These are phyloP conservation scores for Phocoena phocoena DNA, from an alignment of 2,113 vertebrate species.

Conservation along the genomic window DNA sequence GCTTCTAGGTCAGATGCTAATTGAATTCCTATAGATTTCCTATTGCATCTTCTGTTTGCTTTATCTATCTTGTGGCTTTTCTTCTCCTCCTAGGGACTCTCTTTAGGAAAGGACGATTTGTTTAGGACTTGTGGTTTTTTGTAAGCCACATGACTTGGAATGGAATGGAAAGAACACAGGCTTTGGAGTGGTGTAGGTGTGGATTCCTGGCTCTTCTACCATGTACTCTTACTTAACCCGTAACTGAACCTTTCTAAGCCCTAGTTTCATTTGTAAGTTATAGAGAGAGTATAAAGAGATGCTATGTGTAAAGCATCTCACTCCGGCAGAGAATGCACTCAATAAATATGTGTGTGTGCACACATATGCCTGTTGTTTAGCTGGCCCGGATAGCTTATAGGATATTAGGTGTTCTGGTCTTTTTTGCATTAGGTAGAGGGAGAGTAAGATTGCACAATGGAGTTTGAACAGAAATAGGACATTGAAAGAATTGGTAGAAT, in stretches of 20 bases:
- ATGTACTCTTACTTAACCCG: not conserved
- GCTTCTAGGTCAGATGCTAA: not conserved
- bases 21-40: conserved; percentile 46
- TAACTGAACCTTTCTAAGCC: not conserved
- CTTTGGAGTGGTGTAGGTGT: not conserved
- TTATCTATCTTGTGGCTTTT: not conserved
- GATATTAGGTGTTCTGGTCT: not conserved
- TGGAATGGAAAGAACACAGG: not conserved
- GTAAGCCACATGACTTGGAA: not conserved
- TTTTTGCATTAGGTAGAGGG: not conserved
- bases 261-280: not conserved
- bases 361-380: not conserved
- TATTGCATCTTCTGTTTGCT: not conserved
- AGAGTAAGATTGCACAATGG: not conserved
- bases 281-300: not conserved
- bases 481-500: not conserved
- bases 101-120: conserved; percentile 29
- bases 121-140: not conserved
- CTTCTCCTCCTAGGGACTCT: not conserved
- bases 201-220: not conserved
- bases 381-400: not conserved
- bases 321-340: not conserved
- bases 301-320: not conserved
- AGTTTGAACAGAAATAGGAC: not conserved
- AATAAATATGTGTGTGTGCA: not conserved